Evolutionary conservation across 2,113 vertebrate genomes (phyloP), one percentile per base, ranked within the genome.

Genomic region (Chaetodon auriga): DNA sequence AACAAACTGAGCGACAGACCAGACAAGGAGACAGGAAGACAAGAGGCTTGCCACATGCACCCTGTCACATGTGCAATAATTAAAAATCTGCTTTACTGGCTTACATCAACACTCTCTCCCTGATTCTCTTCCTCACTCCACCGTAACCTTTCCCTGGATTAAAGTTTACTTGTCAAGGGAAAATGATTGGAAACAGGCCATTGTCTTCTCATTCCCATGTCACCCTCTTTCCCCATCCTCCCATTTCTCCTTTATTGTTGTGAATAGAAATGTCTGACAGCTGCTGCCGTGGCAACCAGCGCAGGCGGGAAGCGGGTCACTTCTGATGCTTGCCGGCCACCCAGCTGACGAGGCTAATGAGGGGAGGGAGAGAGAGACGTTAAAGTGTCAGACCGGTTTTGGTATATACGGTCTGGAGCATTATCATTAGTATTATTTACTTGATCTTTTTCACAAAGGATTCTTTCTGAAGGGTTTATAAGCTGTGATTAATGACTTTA

Each of bases 11-110:
- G 45, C 0, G 6, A 61, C 25, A 80, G 30, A 55, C 51, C 68
- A 25, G 18, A 43, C n/a, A 13, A 38, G 3, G 19, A 18, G 18
- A 61, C 46, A 64, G 55, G 62, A 68, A 65, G 58, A 55, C 38
- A 23, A 46, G 35, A 51, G 19, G 18, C 70, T 93, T 95, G 94
- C 96, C 95, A 95, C 94, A 76, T 46, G 93, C 91, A 92, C 94
- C 96, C 94, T 96, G 95, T 96, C 95, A 95, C 94, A 94, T 95
- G 90, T 96, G 96, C 92, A 92, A 97, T 97, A 96, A 97, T 97
- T 96, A 97, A 96, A 90, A 96, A 96, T 96, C 95, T 92, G 95
- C 97, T 97, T 97, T 96, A 97, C 96, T 95, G 96, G 57, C 55
- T 49, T 95, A 93, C 93, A 92, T 95, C 89, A 90, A 92, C 92